These are phyloP conservation scores for Dione juno DNA, from an alignment of 2,888 invertebrate genomes.

Conservation along the genomic window DNA sequence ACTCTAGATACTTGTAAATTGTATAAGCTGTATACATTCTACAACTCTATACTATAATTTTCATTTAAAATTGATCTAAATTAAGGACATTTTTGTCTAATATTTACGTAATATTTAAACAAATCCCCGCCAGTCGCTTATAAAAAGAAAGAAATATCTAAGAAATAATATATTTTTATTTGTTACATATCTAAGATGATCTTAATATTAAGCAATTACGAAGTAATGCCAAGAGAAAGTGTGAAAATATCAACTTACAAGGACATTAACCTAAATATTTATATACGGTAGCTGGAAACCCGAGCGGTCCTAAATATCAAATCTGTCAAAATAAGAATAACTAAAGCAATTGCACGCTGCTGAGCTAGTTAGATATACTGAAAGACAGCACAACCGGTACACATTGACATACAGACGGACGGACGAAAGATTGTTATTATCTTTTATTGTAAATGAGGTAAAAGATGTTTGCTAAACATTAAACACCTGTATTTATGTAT, in stretches of 20 bases:
- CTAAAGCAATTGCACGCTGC: slow-evolving; percentile 31
- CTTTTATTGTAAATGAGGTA: slow-evolving; percentile 2
- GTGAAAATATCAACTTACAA: slow-evolving; percentile 19
- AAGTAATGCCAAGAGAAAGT: slow-evolving; percentile 1
- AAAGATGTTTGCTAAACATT: not conserved
- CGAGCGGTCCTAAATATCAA: slow-evolving; percentile 29
- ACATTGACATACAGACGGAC: slow-evolving; percentile 26
- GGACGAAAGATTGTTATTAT: slow-evolving; percentile 22
- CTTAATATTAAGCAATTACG: not conserved
- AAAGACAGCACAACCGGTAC: slow-evolving; percentile 27
- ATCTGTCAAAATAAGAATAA: slow-evolving; percentile 41
- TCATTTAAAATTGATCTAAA: too few relatives aligned
- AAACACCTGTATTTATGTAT: not conserved
- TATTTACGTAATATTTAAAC: too few relatives aligned
- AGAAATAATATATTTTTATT: not conserved
- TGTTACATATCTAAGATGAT: not conserved
- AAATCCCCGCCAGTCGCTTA: too few relatives aligned
- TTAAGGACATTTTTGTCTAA: too few relatives aligned
- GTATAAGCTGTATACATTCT: too few relatives aligned
- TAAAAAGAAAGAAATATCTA: too few relatives aligned
- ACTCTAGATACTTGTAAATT: too few relatives aligned
- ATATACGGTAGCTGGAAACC: slow-evolving; percentile 36
- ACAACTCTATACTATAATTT: too few relatives aligned
- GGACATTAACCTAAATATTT: slow-evolving; percentile 35
- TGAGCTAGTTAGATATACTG: slow-evolving; percentile 19